Percentiles rank a stretch among this genome's conserved stretches.
These are phyloP conservation scores for Alethe diademata DNA, from an alignment of 2,113 vertebrate species.

Conservation along the genomic window DNA sequence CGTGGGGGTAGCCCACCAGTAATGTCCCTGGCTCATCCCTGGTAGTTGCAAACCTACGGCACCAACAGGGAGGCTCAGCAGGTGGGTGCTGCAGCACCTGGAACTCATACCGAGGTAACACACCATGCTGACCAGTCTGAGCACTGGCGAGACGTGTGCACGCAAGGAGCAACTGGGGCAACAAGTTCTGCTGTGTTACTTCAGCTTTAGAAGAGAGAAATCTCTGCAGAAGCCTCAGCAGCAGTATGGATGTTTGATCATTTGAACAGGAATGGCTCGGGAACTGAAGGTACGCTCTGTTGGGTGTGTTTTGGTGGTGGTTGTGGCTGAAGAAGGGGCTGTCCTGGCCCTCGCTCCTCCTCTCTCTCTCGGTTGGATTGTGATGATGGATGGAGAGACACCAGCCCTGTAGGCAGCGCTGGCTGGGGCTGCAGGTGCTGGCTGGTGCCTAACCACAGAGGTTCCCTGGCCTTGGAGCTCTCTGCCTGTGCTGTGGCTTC, in stretches of 20 bases:
- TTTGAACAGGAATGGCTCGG: fast-evolving
- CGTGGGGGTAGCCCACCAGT: not conserved
- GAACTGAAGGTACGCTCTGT: not conserved
- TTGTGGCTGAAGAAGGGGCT: not conserved
- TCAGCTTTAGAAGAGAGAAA: not conserved
- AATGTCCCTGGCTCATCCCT: not conserved
- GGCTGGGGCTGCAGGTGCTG: not conserved
- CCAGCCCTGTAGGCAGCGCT: not conserved
- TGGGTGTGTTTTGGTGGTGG: not conserved
- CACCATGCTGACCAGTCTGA: fast-evolving
- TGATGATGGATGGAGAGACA: not conserved
- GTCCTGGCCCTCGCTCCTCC: fast-evolving
- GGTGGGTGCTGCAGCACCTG: not conserved
- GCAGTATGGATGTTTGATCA: fast-evolving
- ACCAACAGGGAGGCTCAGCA: not conserved
- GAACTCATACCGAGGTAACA: fast-evolving
- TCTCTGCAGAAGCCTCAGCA: not conserved
- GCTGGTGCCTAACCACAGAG: no score
- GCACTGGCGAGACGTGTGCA: fast-evolving
- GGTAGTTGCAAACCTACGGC: not conserved
- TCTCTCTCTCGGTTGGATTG: fast-evolving
- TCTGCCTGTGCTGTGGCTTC: not conserved
- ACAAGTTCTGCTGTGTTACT: fast-evolving
- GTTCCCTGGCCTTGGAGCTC: not conserved
- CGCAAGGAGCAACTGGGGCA: fast-evolving